These are phyloP conservation scores for Phainopepla nitens DNA, from an alignment of 2,113 vertebrate species.

Conservation along the genomic window DNA sequence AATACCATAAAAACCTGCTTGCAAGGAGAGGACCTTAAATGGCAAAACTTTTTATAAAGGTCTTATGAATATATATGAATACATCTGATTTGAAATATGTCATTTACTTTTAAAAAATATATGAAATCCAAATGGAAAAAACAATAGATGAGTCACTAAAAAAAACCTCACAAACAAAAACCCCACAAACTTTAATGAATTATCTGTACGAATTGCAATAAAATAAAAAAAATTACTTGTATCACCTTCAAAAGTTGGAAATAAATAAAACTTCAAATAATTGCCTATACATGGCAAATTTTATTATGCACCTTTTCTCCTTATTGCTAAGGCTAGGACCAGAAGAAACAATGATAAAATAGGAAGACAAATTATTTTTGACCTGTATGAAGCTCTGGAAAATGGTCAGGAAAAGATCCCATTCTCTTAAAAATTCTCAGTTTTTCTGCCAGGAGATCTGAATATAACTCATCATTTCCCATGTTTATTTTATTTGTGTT, in stretches of 20 bases:
- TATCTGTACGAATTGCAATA: background rate
- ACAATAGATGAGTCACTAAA: background rate
- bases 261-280: background rate
- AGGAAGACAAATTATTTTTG: conserved; percentile 12
- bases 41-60: background rate
- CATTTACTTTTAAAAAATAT: background rate
- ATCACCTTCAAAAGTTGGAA: background rate
- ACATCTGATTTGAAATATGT: background rate
- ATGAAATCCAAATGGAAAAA: background rate
- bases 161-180: background rate
- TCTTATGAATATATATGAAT: conserved; percentile 5
- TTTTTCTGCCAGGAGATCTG: conserved; percentile 19
- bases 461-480: background rate
- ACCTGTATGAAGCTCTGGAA: background rate
- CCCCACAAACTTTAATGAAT: fast-evolving
- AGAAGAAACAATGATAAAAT: background rate
- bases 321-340: background rate
- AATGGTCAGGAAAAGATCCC: conserved; percentile 1
- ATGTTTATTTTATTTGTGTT: background rate
- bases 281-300: background rate
- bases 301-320: background rate
- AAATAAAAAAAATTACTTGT: background rate
- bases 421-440: conserved; percentile 41
- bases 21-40: background rate
- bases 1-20: background rate